These are phyloP conservation scores for Cotesia glomerata DNA, from an alignment of 1,140 invertebrate genomes.

Conservation along the genomic window DNA sequence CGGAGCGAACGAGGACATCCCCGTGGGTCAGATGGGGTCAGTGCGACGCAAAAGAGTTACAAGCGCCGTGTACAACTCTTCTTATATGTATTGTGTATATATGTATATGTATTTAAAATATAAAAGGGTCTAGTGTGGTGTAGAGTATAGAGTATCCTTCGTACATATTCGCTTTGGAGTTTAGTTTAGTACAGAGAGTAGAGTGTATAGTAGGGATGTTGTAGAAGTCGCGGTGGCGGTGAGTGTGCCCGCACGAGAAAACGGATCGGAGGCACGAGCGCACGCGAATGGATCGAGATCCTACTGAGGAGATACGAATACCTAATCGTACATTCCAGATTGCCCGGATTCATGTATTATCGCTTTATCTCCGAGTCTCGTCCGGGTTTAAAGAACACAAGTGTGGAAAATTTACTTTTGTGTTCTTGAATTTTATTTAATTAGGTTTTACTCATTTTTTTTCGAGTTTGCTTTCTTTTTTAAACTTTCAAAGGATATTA, in stretches of 20 bases:
- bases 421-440: background rate
- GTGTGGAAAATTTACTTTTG: slow-evolving; percentile 3
- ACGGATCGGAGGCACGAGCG: slow-evolving; percentile 37
- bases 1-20: slow-evolving; percentile 34
- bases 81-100: too few species aligned
- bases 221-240: slow-evolving; percentile 6
- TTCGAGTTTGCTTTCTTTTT: too few species aligned
- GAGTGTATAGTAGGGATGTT: background rate
- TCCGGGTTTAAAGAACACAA: background rate
- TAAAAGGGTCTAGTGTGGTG: background rate
- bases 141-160: background rate
- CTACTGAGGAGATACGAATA: slow-evolving; percentile 25
- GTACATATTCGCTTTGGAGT: background rate
- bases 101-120: background rate
- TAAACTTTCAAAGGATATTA: too few species aligned
- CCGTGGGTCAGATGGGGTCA: slow-evolving; percentile 40
- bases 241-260: slow-evolving; percentile 27
- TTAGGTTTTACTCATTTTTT: background rate
- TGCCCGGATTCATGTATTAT: slow-evolving; percentile 42
- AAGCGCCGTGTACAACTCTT: slow-evolving; percentile 29
- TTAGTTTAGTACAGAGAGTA: background rate
- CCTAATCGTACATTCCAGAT: slow-evolving; percentile 49
- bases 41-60: slow-evolving; percentile 33
- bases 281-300: slow-evolving; percentile 30
- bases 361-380: slow-evolving; percentile 15